Conservation (phyloP, 2,888 invertebrate species). For the Apamea monoglypha region DNA sequence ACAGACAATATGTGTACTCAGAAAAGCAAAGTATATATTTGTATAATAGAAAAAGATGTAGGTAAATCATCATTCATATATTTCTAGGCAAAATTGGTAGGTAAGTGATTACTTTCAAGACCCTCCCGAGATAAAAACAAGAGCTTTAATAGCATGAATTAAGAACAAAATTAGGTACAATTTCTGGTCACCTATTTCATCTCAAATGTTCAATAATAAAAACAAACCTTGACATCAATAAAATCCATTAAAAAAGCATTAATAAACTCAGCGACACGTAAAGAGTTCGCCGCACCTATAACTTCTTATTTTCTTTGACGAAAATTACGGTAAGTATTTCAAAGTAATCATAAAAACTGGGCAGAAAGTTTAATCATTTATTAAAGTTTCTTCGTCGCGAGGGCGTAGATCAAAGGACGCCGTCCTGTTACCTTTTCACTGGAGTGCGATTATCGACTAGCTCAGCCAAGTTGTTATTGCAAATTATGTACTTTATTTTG, state of each 20-base stretch:
- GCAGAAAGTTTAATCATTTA: conserved; percentile 79
- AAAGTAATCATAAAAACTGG: conserved; percentile 73
- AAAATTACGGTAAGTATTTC: conserved; percentile 72
- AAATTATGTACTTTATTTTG: conserved; percentile 18
- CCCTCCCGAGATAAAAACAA: neutral
- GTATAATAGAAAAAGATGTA: neutral
- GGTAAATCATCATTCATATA: neutral
- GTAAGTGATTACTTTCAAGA: neutral
- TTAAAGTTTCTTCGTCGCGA: conserved; percentile 71
- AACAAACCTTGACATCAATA: neutral
- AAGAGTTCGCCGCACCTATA: conserved; percentile 17
- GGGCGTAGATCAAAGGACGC: conserved; percentile 68
- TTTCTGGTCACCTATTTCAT: neutral
- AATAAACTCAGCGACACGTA: conserved; percentile 18
- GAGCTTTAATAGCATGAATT: neutral
- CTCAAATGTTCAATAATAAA: neutral
- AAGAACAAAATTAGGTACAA: neutral
- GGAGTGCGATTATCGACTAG: conserved; percentile 49
- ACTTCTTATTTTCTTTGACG: conserved; percentile 63
- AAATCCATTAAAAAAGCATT: conserved; percentile 11
- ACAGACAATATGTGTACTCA: neutral
- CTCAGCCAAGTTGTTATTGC: conserved; percentile 32
- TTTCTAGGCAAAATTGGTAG: neutral
- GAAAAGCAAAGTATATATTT: neutral
- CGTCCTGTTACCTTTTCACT: conserved; percentile 40